phyloP scores from a whole-genome alignment of 2,888 invertebrate species.

The Erebia aethiops region DNA sequence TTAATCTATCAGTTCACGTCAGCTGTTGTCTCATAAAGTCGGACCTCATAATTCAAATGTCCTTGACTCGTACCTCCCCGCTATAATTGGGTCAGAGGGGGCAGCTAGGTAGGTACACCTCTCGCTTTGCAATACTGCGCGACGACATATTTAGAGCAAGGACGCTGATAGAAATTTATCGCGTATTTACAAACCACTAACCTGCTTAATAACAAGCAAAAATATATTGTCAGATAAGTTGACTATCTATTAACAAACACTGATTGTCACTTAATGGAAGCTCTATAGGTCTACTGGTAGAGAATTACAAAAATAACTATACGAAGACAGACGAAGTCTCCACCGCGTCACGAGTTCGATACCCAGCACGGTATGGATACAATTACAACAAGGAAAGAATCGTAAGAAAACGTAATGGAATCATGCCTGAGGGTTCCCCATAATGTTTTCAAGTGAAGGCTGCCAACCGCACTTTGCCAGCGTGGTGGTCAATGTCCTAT shows the following conservation, averaged over 20 bases:
- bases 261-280: background rate
- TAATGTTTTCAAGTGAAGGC: too few relatives aligned
- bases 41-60: slow-evolving; percentile 50
- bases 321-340: background rate
- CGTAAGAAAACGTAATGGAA: too few relatives aligned
- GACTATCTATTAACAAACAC: slow-evolving; percentile 5
- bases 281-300: background rate
- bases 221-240: slow-evolving; percentile 19
- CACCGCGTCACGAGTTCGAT: too few relatives aligned
- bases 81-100: slow-evolving; percentile 49
- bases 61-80: slow-evolving; percentile 64
- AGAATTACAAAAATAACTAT: background rate
- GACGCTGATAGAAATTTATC: slow-evolving; percentile 41
- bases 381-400: too few relatives aligned
- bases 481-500: too few relatives aligned
- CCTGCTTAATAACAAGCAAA: slow-evolving; percentile 12
- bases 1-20: slow-evolving; percentile 13
- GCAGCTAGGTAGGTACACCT: slow-evolving; percentile 35
- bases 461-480: too few relatives aligned
- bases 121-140: slow-evolving; percentile 40
- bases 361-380: too few relatives aligned
- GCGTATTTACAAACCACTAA: slow-evolving; percentile 34
- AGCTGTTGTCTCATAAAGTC: slow-evolving; percentile 17
- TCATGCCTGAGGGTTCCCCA: too few relatives aligned
- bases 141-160: slow-evolving; percentile 41